Evolutionary conservation across 1,140 invertebrate genomes (phyloP).

Genomic region (Lordiphosa clarofinis): DNA sequence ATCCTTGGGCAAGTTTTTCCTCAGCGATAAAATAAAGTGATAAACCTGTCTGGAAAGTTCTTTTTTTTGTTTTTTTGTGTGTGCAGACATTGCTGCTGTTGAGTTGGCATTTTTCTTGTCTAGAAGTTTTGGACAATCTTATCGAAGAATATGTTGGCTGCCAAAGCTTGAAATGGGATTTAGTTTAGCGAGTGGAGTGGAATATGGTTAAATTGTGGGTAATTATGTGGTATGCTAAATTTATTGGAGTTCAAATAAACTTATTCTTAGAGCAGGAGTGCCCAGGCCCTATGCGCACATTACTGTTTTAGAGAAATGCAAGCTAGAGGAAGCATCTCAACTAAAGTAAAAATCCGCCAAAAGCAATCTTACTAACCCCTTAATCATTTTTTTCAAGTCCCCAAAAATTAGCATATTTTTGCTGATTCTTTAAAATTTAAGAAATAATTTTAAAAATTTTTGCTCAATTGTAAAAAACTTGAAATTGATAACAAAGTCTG

Average conservation of each 20-base stretch:
- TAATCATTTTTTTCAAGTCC: no score
- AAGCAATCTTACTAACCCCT: no score
- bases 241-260: neutral
- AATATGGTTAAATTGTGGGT: slow-evolving; percentile 2
- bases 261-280: no score
- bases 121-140: slow-evolving; percentile 36
- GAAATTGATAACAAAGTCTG: no score
- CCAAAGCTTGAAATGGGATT: slow-evolving; percentile 28
- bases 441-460: no score
- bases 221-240: slow-evolving; percentile 2
- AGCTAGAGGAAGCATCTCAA: no score
- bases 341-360: no score
- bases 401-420: no score
- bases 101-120: slow-evolving; percentile 46
- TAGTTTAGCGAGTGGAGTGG: slow-evolving; percentile 2
- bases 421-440: no score
- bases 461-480: no score
- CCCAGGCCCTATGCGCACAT: no score
- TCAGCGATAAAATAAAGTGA: slow-evolving; percentile 68
- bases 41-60: slow-evolving; percentile 76
- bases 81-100: slow-evolving; percentile 2
- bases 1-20: slow-evolving; percentile 40
- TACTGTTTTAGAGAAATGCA: no score
- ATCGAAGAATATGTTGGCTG: slow-evolving; percentile 31
- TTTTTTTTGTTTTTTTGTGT: slow-evolving; percentile 2